phyloP scores from a whole-genome alignment of 2,797 vertebrate genomes.

The Sardinella longiceps region DNA sequence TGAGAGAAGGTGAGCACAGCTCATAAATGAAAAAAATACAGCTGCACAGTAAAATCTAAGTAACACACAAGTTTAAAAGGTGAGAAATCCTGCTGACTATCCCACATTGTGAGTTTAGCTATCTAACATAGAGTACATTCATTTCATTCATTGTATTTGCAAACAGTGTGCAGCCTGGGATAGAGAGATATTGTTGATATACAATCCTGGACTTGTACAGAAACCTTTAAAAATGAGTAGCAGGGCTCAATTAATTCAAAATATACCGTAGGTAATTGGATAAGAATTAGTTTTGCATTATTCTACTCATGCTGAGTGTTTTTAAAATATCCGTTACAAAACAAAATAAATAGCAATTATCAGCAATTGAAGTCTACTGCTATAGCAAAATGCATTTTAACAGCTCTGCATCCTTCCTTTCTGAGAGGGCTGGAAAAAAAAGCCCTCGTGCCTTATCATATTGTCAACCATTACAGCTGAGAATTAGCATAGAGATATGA shows the following conservation, averaged over 20 bases:
- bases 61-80: conserved; percentile 3
- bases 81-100: background rate
- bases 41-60: background rate
- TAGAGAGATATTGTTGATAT: too few species aligned
- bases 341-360: background rate
- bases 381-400: background rate
- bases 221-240: background rate
- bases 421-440: background rate
- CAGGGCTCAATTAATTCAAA: too few species aligned
- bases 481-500: conserved; percentile 10
- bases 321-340: background rate
- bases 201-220: background rate
- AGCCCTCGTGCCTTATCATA: background rate
- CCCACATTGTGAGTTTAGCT: background rate
- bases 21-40: conserved; percentile 9
- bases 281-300: background rate
- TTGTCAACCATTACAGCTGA: conserved; percentile 13
- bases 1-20: background rate
- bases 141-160: background rate
- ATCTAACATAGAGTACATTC: background rate
- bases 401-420: background rate
- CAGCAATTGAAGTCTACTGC: background rate
- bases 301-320: background rate
- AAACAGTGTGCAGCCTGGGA: background rate
- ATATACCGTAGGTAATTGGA: too few species aligned